Conservation (phyloP, 1,140 invertebrate species). For the Trachymyrmex cornetzi region DNA sequence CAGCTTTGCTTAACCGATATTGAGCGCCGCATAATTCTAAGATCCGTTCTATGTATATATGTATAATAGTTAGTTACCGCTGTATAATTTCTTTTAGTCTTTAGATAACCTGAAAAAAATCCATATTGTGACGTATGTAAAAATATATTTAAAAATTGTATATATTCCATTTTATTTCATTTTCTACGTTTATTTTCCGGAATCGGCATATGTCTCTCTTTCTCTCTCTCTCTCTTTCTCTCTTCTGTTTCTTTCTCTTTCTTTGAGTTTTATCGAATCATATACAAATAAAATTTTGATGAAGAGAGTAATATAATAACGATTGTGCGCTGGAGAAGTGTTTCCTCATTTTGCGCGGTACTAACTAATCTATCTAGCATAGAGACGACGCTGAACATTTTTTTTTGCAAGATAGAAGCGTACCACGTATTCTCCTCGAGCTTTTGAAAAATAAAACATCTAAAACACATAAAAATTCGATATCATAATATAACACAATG, state of each 20-base stretch:
- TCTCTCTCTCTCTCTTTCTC: conserved; percentile 15
- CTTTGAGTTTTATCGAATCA: not conserved
- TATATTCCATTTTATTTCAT: conserved; percentile 61
- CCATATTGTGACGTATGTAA: conserved; percentile 64
- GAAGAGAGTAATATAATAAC: not conserved
- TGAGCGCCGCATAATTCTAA: conserved; percentile 36
- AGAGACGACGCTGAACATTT: conserved; percentile 8
- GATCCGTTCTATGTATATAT: conserved; percentile 58
- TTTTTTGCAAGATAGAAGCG: not conserved
- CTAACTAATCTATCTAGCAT: conserved; percentile 37
- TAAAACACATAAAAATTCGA: not conserved
- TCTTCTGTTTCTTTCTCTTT: not conserved
- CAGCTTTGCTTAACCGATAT: conserved; percentile 51
- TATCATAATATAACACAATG: conserved; percentile 20
- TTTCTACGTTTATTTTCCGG: conserved; percentile 58
- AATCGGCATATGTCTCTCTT: not conserved
- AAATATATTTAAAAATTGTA: conserved; percentile 72
- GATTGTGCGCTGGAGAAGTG: conserved; percentile 14
- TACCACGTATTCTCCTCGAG: not conserved
- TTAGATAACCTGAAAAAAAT: conserved; percentile 58
- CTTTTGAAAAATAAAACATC: not conserved
- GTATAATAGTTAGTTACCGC: conserved; percentile 60
- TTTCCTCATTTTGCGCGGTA: conserved; percentile 28
- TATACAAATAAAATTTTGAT: not conserved
- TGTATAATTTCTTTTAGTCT: conserved; percentile 49